phyloP scores from a whole-genome alignment of 2,113 vertebrate genomes.

The Phocoena phocoena region DNA sequence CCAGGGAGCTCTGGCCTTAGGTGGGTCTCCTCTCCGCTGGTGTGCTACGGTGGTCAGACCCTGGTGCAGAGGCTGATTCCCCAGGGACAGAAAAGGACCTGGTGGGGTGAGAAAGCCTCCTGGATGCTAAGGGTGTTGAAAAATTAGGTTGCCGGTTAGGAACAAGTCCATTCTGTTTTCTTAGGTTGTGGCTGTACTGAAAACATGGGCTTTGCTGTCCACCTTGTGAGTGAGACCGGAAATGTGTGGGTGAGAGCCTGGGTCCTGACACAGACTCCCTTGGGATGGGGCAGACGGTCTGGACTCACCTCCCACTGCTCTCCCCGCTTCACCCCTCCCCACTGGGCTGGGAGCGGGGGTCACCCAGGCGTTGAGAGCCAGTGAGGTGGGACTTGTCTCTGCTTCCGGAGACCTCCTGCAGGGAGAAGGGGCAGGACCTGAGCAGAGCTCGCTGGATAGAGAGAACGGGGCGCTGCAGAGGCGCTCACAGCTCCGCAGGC shows the following conservation, averaged over 20 bases:
- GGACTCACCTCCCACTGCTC: not conserved
- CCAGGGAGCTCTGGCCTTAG: not conserved
- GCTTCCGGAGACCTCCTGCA: not conserved
- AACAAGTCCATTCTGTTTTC: not conserved
- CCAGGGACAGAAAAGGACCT: not conserved
- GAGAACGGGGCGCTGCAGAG: not conserved
- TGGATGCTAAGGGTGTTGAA: not conserved
- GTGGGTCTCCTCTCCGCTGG: no score
- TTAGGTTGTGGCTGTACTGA: not conserved
- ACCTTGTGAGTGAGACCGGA: not conserved
- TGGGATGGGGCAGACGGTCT: not conserved
- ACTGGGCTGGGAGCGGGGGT: not conserved
- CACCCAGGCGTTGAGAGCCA: not conserved
- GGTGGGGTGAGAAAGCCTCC: not conserved
- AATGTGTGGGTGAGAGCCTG: not conserved
- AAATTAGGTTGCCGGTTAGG: not conserved
- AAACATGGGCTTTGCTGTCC: not conserved
- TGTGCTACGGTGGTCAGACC: not conserved
- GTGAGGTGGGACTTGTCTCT: not conserved
- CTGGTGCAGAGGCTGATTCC: not conserved
- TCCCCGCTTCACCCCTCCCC: fast-evolving
- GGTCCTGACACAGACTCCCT: not conserved
- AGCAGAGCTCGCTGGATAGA: not conserved
- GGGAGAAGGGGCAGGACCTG: not conserved
- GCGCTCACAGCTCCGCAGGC: not conserved